Base-by-base conservation (phyloP, 1,140 invertebrate genomes). In the Apis laboriosa region DNA sequence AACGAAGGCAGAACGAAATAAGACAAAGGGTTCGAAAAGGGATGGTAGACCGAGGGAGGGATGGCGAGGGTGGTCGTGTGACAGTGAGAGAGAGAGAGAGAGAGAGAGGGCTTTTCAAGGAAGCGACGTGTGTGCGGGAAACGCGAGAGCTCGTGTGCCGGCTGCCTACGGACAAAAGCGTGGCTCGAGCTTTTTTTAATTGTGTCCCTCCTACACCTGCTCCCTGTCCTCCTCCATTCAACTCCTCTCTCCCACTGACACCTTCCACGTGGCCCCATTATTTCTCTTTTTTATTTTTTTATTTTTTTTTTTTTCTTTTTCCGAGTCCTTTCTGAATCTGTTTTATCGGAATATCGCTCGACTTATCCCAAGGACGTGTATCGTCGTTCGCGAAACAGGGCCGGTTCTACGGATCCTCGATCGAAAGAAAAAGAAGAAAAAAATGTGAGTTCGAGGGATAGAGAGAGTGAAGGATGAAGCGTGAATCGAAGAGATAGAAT, bases 131-230 rank as follows among this genome's bases (percentile, higher is more conserved):
- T 72, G 64, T 56, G 78, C 78, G 75, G 73, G 63, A 80, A 84
- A 80, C 64, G 83, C 78, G 78, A 51, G 56, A 75, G 71, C 66
- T 73, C 56, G 74, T 77, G 78, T 68, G 74, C 53, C 63, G 66
- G 15, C 61, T 78, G 68, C n/a, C 55, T 60, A 43, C 43, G 71
- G 73, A 91, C 89, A 92, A 91, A 92, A 89, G 85, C 82, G 63
- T 76, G 73, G 81, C 86, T 87, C 84, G 77, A 86, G 89, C 86
- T 87, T 90, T 90, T 85, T 90, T 90, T 91, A 92, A 90, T 92
- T 89, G 86, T 87, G 79, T 86, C 85, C 75, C 80, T 34, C 58
- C 64, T 67, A 77, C 75, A 85, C 58, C 71, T 85, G 67, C 67
- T 86, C 81, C 28, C n/a, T 17, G 13, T 72, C n/a, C 53, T 34